Evolutionary conservation across 30 jellyfish, hydroid and myxozoan species (phyloP).

Genomic region (Aurelia coerulea): DNA sequence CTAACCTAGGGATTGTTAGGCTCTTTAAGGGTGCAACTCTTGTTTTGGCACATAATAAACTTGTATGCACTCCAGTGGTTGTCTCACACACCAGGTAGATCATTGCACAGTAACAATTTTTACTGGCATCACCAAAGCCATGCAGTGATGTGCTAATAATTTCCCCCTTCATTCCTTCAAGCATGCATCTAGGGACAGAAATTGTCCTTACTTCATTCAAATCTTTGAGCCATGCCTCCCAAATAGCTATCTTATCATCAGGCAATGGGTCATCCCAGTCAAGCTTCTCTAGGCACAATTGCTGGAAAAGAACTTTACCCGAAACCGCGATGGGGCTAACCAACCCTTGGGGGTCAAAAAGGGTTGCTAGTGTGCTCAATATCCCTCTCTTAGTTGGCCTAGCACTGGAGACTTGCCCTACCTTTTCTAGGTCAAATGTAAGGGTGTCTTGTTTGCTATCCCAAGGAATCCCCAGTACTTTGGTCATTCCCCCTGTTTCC

Average conservation of each 20-base stretch:
- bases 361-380: conserved; percentile 39
- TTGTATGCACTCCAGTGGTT: conserved; percentile 8
- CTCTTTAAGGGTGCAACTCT: too few species aligned
- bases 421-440: too few species aligned
- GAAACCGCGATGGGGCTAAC: conserved; percentile 52
- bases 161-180: conserved; percentile 41
- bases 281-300: conserved; percentile 41
- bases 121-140: conserved; percentile 64
- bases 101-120: conserved; percentile 29
- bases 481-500: conserved; percentile 53
- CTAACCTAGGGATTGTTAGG: too few species aligned
- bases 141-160: conserved; percentile 38
- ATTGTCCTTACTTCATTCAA: conserved; percentile 7
- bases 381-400: too few species aligned
- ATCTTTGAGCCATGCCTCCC: conserved; percentile 63
- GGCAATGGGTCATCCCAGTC: conserved; percentile 5
- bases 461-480: too few species aligned
- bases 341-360: conserved; percentile 58
- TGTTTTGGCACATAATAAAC: conserved; percentile 17
- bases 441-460: too few species aligned
- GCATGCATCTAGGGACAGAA: conserved; percentile 26
- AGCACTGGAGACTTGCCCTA: too few species aligned
- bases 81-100: conserved; percentile 15
- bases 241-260: not conserved
- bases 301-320: conserved; percentile 57